phyloP scores from a whole-genome alignment of 2,797 vertebrate genomes.

The Gobio occitaniae region DNA sequence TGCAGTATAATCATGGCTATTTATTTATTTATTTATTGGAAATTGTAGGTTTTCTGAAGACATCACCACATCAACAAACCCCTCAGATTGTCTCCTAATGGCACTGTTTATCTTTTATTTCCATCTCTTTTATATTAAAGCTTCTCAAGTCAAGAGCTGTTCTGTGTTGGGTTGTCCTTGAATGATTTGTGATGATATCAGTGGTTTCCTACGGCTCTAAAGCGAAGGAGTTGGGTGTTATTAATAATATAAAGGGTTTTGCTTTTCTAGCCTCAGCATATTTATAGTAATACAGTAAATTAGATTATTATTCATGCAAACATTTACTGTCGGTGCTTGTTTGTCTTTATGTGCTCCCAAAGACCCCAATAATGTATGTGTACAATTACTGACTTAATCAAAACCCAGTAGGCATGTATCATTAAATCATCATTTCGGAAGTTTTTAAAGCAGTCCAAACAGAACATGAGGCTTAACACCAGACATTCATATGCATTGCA shows the following conservation, averaged over 20 bases:
- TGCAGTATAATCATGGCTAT: background rate
- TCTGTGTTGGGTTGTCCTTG: slow-evolving; percentile 38
- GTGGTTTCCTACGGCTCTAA: background rate
- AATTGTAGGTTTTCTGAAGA: background rate
- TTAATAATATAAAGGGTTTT: background rate
- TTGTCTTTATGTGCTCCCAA: background rate
- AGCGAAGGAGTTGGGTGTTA: background rate
- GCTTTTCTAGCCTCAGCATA: slow-evolving; percentile 7
- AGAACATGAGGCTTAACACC: slow-evolving; percentile 29
- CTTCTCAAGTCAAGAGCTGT: slow-evolving; percentile 29
- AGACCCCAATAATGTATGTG: too few relatives aligned
- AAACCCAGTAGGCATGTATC: background rate
- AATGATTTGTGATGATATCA: background rate
- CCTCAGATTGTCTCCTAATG: slow-evolving; percentile 29
- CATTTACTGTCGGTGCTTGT: background rate
- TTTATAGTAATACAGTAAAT: background rate
- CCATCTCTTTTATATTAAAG: slow-evolving; percentile 25
- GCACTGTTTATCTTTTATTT: slow-evolving; percentile 47
- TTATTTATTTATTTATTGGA: background rate
- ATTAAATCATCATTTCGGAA: background rate
- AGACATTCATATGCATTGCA: slow-evolving; percentile 27
- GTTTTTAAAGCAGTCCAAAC: background rate
- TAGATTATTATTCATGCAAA: background rate
- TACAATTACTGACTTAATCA: background rate
- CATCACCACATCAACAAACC: background rate